Conservation (phyloP, 1,140 invertebrate species). For the Pseudomyrmex concolor region DNA sequence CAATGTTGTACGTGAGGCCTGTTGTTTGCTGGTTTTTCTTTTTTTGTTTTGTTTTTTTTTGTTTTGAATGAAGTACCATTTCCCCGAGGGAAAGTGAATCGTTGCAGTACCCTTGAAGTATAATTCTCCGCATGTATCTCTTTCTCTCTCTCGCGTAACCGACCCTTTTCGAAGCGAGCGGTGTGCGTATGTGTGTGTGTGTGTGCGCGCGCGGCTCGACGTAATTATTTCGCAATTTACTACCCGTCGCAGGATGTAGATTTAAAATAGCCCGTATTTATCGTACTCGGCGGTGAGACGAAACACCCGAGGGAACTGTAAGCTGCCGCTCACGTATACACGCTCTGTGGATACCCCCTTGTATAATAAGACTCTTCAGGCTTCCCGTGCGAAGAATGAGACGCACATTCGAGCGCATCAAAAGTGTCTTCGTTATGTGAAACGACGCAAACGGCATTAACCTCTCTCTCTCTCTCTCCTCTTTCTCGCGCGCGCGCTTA, state of each 20-base stretch:
- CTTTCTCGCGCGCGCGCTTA: neutral
- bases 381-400: neutral
- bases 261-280: slow-evolving; percentile 81
- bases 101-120: slow-evolving; percentile 75
- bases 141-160: slow-evolving; percentile 59
- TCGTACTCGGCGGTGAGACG: slow-evolving; percentile 74
- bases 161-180: slow-evolving; percentile 69
- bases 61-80: slow-evolving; percentile 67
- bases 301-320: slow-evolving; percentile 71
- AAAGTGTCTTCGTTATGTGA: slow-evolving; percentile 25
- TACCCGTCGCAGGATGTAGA: slow-evolving; percentile 79
- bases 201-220: slow-evolving; percentile 65
- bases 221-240: slow-evolving; percentile 83
- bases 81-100: slow-evolving; percentile 75
- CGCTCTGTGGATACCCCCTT: slow-evolving; percentile 5
- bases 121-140: slow-evolving; percentile 66
- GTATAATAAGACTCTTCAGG: slow-evolving; percentile 44
- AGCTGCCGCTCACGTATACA: slow-evolving; percentile 64
- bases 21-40: slow-evolving; percentile 41
- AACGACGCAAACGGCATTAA: neutral
- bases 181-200: too few relatives aligned
- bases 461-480: neutral
- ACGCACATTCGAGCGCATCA: neutral
- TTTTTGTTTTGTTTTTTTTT: slow-evolving; percentile 23
- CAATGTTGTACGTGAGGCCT: slow-evolving; percentile 59